Conservation (phyloP, 2,797 vertebrate genomes). For the Austrolebias charrua region DNA sequence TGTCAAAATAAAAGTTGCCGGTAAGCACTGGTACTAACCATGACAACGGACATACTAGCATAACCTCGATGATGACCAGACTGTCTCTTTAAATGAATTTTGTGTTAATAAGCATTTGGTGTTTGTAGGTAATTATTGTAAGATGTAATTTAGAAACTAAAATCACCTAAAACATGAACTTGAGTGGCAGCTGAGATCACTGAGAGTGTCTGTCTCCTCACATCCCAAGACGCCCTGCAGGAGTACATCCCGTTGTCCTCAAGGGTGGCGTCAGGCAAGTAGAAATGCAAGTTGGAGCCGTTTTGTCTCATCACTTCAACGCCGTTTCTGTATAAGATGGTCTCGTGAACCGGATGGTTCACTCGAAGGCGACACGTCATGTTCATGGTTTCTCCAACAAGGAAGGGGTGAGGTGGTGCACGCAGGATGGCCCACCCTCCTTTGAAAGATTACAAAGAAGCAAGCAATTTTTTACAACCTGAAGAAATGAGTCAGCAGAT, state of each 20-base stretch:
- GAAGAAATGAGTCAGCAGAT: not conserved
- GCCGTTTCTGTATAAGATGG: constrained; percentile 69
- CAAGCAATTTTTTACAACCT: not conserved
- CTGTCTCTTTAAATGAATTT: no score
- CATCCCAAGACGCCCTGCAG: constrained; percentile 71
- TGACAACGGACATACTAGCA: no score
- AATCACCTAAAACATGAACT: constrained; percentile 59
- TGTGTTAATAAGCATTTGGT: no score
- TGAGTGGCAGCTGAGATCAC: constrained; percentile 34
- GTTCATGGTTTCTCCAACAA: constrained; percentile 50
- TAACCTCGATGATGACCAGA: no score
- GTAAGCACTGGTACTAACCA: no score
- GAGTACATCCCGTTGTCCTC: constrained; percentile 66
- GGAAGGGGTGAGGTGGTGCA: constrained; percentile 13
- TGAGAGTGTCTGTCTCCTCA: constrained; percentile 1
- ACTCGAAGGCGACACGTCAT: constrained; percentile 60
- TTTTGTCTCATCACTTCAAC: constrained; percentile 50
- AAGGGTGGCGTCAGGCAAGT: constrained; percentile 43
- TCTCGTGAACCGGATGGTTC: constrained; percentile 16
- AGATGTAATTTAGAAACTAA: no score
- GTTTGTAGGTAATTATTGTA: no score
- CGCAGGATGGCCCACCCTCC: constrained; percentile 71
- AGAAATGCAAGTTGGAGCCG: constrained; percentile 3
- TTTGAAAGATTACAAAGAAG: constrained; percentile 30
- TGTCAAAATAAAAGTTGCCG: no score